Percentiles rank a stretch among this genome's conserved stretches.
These are phyloP conservation scores for Diadegma fenestrale DNA, from an alignment of 2,888 invertebrate genomes.

Conservation along the genomic window DNA sequence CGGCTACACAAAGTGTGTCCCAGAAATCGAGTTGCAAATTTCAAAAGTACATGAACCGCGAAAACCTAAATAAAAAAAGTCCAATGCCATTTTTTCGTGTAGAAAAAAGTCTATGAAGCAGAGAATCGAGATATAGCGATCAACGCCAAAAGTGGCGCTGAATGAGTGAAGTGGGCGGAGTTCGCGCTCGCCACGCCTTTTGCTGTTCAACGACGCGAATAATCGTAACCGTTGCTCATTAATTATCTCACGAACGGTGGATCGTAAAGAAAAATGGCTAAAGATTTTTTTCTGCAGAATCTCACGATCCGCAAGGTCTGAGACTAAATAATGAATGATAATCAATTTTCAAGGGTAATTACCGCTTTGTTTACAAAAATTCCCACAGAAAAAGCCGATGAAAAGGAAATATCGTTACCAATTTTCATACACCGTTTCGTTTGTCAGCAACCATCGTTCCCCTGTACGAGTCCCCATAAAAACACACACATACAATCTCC, in stretches of 20 bases:
- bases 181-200: not conserved
- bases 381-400: not conserved
- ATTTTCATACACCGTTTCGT: not conserved
- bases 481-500: not conserved
- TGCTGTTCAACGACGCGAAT: not conserved
- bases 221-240: not conserved
- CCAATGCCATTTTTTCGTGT: not conserved
- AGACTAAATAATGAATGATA: not conserved
- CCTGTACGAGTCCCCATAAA: not conserved
- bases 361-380: not conserved
- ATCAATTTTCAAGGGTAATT: not conserved
- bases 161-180: not conserved
- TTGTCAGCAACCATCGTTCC: not conserved
- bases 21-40: not conserved
- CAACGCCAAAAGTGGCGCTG: not conserved
- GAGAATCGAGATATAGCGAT: not conserved
- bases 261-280: not conserved
- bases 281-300: not conserved
- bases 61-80: not conserved
- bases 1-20: conserved; percentile 11
- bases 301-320: not conserved
- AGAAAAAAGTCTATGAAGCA: not conserved
- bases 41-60: not conserved
- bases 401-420: not conserved
- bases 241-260: not conserved